Conservation (phyloP, 2,797 vertebrate genomes). For the Zenarchopterus dispar region DNA sequence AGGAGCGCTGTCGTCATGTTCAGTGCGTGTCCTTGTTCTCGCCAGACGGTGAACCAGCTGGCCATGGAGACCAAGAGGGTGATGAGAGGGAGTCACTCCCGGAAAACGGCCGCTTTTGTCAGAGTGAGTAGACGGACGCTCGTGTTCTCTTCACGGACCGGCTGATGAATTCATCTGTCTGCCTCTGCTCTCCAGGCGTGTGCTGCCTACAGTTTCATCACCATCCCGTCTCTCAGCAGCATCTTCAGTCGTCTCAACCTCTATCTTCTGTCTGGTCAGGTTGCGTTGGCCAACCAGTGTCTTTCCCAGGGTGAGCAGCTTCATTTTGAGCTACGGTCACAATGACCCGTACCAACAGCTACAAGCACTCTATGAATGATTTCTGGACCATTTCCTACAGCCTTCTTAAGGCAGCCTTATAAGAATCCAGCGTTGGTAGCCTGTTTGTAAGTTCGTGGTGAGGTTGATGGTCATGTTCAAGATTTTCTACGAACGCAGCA, state of each 20-base stretch:
- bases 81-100: conserved; percentile 95
- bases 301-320: conserved; percentile 93
- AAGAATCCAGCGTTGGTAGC: too few relatives aligned
- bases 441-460: too few relatives aligned
- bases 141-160: too few relatives aligned
- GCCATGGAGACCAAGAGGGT: conserved; percentile 96
- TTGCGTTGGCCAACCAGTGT: conserved; percentile 96
- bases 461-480: too few relatives aligned
- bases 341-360: too few relatives aligned
- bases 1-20: background rate
- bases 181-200: conserved; percentile 85
- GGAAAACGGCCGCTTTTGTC: conserved; percentile 96
- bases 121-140: conserved; percentile 82
- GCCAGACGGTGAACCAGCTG: conserved; percentile 93
- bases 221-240: conserved; percentile 92
- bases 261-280: conserved; percentile 94
- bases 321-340: fast-evolving
- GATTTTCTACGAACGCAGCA: too few relatives aligned
- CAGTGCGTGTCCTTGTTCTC: background rate
- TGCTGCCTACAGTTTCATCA: conserved; percentile 98
- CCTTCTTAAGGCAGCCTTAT: too few relatives aligned
- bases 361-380: too few relatives aligned
- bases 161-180: background rate
- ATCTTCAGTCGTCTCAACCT: conserved; percentile 94
- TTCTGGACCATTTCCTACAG: too few relatives aligned